These are phyloP conservation scores for Pseudeuparius sepicola DNA, from an alignment of 2,888 invertebrate genomes.

Conservation along the genomic window DNA sequence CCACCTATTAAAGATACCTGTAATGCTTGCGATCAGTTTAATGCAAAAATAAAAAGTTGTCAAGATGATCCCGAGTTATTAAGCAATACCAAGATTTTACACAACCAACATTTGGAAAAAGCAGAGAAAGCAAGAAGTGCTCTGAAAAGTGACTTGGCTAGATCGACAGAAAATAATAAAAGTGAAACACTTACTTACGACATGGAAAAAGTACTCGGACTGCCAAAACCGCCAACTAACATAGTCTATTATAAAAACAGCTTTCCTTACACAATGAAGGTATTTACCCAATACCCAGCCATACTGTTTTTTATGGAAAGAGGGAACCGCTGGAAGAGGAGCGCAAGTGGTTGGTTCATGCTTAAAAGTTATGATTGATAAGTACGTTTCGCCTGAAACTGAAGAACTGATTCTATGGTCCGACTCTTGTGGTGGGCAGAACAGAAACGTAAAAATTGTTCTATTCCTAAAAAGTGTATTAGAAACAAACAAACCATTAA, in stretches of 20 bases:
- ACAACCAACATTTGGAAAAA: too few relatives aligned
- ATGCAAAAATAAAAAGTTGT: slow-evolving; percentile 1
- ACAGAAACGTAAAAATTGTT: slow-evolving; percentile 21
- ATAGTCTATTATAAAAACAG: slow-evolving; percentile 5
- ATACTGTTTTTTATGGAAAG: slow-evolving; percentile 21
- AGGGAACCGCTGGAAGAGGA: slow-evolving; percentile 25
- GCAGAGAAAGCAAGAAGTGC: too few relatives aligned
- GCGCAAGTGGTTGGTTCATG: slow-evolving; percentile 27
- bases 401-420: slow-evolving; percentile 22
- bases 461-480: slow-evolving; percentile 19
- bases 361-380: slow-evolving; percentile 21
- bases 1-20: background rate
- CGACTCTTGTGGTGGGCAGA: slow-evolving; percentile 20
- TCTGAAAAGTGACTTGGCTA: too few relatives aligned
- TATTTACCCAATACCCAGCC: slow-evolving; percentile 1
- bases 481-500: slow-evolving; percentile 6
- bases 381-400: slow-evolving; percentile 3
- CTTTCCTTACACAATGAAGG: slow-evolving; percentile 6
- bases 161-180: too few relatives aligned
- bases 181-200: slow-evolving; percentile 1
- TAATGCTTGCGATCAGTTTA: slow-evolving; percentile 1
- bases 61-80: slow-evolving; percentile 1
- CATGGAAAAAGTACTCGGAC: slow-evolving; percentile 5
- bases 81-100: too few relatives aligned
- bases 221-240: slow-evolving; percentile 6